Conservation (phyloP, 2,113 vertebrate genomes). For the Hystrix cristata region DNA sequence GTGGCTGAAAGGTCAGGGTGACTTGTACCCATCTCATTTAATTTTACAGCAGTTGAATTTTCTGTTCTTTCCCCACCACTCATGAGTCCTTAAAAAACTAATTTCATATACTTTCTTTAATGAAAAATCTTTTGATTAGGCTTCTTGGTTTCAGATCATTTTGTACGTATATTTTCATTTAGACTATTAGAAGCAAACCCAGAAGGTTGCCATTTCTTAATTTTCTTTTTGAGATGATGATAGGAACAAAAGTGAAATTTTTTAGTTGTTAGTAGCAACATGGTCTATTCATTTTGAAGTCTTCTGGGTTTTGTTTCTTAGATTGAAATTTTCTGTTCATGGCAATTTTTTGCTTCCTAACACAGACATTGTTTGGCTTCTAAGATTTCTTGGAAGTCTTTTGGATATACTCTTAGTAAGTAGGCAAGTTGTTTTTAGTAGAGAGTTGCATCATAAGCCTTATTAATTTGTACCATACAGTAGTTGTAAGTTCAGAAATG, state of each 20-base stretch:
- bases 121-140: constrained; percentile 9
- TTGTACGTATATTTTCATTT: constrained; percentile 7
- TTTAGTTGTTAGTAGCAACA: not conserved
- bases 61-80: not conserved
- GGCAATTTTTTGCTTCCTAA: not conserved
- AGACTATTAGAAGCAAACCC: not conserved
- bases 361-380: not conserved
- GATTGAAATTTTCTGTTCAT: not conserved
- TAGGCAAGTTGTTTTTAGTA: not conserved
- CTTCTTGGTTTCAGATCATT: not conserved
- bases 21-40: constrained; percentile 30
- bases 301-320: not conserved
- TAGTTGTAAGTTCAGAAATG: not conserved
- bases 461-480: not conserved
- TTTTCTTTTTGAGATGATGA: not conserved
- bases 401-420: not conserved
- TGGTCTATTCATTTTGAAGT: not conserved
- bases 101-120: constrained; percentile 5
- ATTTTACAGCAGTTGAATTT: constrained; percentile 32
- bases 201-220: not conserved
- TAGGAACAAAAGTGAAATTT: not conserved
- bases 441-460: not conserved
- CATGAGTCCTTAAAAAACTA: constrained; percentile 40
- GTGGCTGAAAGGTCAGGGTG: constrained; percentile 38
- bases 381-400: not conserved